Base-by-base conservation (phyloP, 2,113 vertebrate genomes). In the Sterna hirundo region DNA sequence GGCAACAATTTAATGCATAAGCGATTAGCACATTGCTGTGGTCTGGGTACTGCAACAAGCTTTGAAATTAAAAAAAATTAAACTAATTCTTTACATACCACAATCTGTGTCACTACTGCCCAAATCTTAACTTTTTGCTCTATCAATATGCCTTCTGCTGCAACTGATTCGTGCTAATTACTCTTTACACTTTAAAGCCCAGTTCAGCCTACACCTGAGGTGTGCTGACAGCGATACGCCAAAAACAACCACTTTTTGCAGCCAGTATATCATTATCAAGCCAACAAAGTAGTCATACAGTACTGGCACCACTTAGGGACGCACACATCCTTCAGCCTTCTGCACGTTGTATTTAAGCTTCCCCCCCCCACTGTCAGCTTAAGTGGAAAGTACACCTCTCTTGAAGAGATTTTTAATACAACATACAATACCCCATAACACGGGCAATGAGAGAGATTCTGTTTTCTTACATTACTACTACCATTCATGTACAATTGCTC, bases 391-490 rank as follows among this genome's bases (percentile, higher is more conserved):
- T 5, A 72, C 26, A 29, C 22, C 61, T 34, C 0, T 0, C 49
- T 19, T 2, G 14, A 52, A 23, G 19, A 40, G 44, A 36, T 15
- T 55, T 57, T 7, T 27, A 34, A 30, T 2, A 7, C 8, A 16
- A 29, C 34, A 27, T 0, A 5, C 30, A 58, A 26, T 46, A 34
- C 8, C 34, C 8, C 19, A 0, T 5, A n/a, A 13, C 29, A 10
- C 0, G 4, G 34, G 5, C 72, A 44, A 3, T 0, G 27, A 10
- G 23, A 57, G 18, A 64, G 23, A 40, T 3, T 5, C 49, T 0
- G 20, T 15, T 61, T 47, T 71, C 46, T 70, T 51, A 14, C 52
- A 8, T 25, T n/a, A 36, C 30, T 29, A 5, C 62, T 13, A n/a
- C 46, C 46, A 10, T 14, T 49, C 36, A 23, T 0, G 1, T 3